Evolutionary conservation across 2,888 invertebrate genomes (phyloP), one percentile per base, ranked within the genome.

Genomic region (Cephus runcator): DNA sequence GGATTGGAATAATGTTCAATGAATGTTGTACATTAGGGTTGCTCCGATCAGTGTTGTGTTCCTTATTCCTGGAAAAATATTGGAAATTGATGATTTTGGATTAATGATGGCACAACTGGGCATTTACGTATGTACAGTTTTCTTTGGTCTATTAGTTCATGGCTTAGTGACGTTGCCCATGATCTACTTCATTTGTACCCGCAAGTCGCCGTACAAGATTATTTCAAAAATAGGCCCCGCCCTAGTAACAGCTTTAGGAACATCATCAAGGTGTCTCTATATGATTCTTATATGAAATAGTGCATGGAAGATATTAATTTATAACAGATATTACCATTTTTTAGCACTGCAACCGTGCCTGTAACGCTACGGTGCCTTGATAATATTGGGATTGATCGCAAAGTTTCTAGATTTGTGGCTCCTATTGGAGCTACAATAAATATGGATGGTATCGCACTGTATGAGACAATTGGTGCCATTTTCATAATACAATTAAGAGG

Each of bases 341-440:
- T 4, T 89, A 97, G 97, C 91, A 96, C 96, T 84, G 99, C 99
- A 2, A 98, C 99, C 0, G 96, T 99, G 94, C 99, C 99, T 9
- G 95, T 98, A 83, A 98, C 99, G 11, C 97, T 98, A 90, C 95
- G 96, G 80, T 98, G 98, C 87, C 94, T 99, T 87, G 99, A 99
- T 91, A 96, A 96, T 82, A 96, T 98, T 94, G 96, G 96, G 0
- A 94, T 99, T 77, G 98, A 99, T 92, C 95, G 96, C 0, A 95
- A 98, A 81, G 97, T 98, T 80, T 97, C 98, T 4, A 94, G 98
- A 83, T 99, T 99, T 90, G 98, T 99, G 9, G 96, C 98, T 88
- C 99, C 99, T 34, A 97, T 99, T 82, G 99, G 99, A 12, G 98
- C 99, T 34, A 98, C 99, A 69, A 98, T 99, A 92, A 99, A 99